phyloP scores from a whole-genome alignment of 92 coral and sea anemone species.

The Parazoanthus swiftii region DNA sequence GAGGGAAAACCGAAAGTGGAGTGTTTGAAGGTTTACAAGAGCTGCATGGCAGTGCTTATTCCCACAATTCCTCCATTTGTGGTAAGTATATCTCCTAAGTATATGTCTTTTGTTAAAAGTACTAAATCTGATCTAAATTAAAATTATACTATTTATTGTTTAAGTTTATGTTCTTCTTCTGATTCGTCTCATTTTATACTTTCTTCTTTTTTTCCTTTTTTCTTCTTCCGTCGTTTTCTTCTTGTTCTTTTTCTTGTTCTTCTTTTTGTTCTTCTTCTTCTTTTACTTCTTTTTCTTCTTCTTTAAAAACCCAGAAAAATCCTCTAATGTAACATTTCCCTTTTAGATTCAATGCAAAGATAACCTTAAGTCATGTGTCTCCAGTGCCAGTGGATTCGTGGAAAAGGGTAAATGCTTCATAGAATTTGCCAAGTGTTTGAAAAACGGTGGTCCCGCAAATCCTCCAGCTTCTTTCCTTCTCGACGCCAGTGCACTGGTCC shows the following conservation, averaged over 20 bases:
- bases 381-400: not conserved
- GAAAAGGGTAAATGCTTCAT: not conserved
- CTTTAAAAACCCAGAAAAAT: not conserved
- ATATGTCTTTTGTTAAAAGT: no score
- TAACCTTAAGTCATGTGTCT: not conserved
- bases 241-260: no score
- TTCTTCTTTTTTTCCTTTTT: no score
- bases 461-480: conserved; percentile 45
- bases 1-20: conserved; percentile 32
- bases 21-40: conserved; percentile 58
- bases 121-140: no score
- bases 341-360: conserved; percentile 23
- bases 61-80: conserved; percentile 64
- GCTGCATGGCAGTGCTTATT: conserved; percentile 58
- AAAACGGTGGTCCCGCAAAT: conserved; percentile 26
- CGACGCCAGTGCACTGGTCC: conserved; percentile 38
- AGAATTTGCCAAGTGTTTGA: not conserved
- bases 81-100: conserved; percentile 44
- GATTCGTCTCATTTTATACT: no score
- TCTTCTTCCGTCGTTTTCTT: no score
- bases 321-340: not conserved
- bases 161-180: no score
- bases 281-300: no score
- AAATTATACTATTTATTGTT: no score
- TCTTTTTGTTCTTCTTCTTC: no score